Evolutionary conservation across 1,140 invertebrate genomes (phyloP).

Genomic region (Drosophila hydei): DNA sequence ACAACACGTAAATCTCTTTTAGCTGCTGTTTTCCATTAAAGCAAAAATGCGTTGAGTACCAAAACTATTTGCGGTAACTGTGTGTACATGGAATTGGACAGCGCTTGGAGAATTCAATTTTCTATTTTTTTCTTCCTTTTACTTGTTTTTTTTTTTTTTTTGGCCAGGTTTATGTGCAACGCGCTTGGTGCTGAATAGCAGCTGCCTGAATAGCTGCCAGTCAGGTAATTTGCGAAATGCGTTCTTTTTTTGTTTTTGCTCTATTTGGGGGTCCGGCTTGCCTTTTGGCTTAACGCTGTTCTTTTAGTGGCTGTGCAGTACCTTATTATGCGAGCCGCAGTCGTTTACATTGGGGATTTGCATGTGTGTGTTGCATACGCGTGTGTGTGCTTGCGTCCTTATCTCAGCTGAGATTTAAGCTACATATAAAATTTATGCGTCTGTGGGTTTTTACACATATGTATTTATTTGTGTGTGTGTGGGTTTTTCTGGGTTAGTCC

Average conservation of each 20-base stretch:
- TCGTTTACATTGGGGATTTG: slow-evolving; percentile 80
- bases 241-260: slow-evolving; percentile 9
- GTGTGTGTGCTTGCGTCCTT: slow-evolving; percentile 36
- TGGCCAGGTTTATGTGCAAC: slow-evolving; percentile 28
- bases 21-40: slow-evolving; percentile 37
- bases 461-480: slow-evolving; percentile 21
- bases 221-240: slow-evolving; percentile 78
- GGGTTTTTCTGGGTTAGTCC: slow-evolving; percentile 35
- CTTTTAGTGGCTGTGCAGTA: slow-evolving; percentile 58
- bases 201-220: slow-evolving; percentile 42
- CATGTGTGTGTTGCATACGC: slow-evolving; percentile 69
- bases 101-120: slow-evolving; percentile 45
- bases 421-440: slow-evolving; percentile 81
- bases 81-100: slow-evolving; percentile 25
- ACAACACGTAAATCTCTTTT: slow-evolving; percentile 37
- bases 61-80: slow-evolving; percentile 43
- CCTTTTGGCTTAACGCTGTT: slow-evolving; percentile 63
- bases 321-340: slow-evolving; percentile 67
- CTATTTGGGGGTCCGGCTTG: slow-evolving; percentile 54
- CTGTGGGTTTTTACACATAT: slow-evolving; percentile 49
- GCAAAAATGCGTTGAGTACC: slow-evolving; percentile 32
- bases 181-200: slow-evolving; percentile 33
- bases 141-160: slow-evolving; percentile 1
- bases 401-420: slow-evolving; percentile 73
- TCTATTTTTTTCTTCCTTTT: not conserved